These are phyloP conservation scores for Triplophysa yarkandensis DNA, from an alignment of 2,797 vertebrate species.

Conservation along the genomic window DNA sequence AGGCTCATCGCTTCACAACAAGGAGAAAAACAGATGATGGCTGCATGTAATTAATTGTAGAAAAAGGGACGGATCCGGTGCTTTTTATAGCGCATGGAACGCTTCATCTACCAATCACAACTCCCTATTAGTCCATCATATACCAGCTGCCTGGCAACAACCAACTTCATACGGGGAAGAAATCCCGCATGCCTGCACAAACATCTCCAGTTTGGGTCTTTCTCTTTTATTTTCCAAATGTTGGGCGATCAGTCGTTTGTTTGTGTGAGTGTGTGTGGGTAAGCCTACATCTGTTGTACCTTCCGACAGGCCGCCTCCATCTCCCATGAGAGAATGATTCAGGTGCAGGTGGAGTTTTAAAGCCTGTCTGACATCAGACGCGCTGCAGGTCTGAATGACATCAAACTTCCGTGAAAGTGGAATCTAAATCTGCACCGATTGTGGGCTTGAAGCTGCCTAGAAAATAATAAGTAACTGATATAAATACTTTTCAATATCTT, in stretches of 20 bases:
- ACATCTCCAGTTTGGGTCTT: constrained; percentile 36
- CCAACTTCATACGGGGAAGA: constrained; percentile 38
- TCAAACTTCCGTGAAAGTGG: constrained; percentile 31
- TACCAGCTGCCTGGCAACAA: constrained; percentile 51
- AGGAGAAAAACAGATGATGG: constrained; percentile 22
- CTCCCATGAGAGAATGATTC: constrained; percentile 43
- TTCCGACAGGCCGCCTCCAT: constrained; percentile 18
- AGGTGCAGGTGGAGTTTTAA: constrained; percentile 33
- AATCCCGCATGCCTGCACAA: constrained; percentile 38
- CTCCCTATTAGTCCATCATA: constrained; percentile 46
- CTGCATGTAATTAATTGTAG: constrained; percentile 30
- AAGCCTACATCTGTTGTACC: constrained; percentile 34
- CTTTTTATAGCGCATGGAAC: constrained; percentile 45
- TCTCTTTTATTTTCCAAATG: constrained; percentile 37
- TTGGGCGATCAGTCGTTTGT: constrained; percentile 39
- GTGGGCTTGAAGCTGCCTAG: constrained; percentile 24
- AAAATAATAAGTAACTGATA: constrained; percentile 10
- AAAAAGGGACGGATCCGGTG: constrained; percentile 25
- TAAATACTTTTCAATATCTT: neutral
- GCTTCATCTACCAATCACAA: constrained; percentile 49
- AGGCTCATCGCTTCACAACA: neutral
- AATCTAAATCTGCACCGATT: constrained; percentile 22
- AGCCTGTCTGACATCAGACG: constrained; percentile 45
- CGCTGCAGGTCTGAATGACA: constrained; percentile 41
- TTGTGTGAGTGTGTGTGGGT: constrained; percentile 26